Percentiles rank a stretch among this genome's conserved stretches.
phyloP scores from a whole-genome alignment of 1,140 invertebrate genomes.

The Rhopalosiphum maidis region DNA sequence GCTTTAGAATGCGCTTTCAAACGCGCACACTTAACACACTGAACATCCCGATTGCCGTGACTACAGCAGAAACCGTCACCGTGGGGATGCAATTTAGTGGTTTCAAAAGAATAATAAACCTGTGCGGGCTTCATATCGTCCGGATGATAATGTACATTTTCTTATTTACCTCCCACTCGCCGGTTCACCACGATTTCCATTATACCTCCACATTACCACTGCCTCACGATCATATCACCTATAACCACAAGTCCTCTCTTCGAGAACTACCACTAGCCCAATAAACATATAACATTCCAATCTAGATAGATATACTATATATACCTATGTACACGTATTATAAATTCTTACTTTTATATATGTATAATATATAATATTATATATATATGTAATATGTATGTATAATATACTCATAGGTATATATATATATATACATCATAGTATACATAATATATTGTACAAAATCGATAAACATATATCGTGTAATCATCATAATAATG shows the following conservation, averaged over 20 bases:
- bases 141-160: slow-evolving; percentile 13
- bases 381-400: too few species aligned
- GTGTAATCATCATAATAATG: slow-evolving; percentile 22
- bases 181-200: neutral
- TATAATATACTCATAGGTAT: too few species aligned
- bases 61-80: neutral
- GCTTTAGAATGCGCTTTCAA: slow-evolving; percentile 23
- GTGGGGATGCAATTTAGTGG: neutral
- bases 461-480: neutral
- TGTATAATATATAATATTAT: neutral
- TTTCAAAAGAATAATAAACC: neutral
- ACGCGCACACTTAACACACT: neutral
- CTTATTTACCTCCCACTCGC: neutral
- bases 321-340: neutral
- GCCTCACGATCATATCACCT: neutral
- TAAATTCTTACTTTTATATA: neutral
- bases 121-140: neutral
- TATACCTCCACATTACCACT: neutral
- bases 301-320: neutral
- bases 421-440: neutral
- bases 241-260: neutral
- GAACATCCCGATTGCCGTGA: neutral
- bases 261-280: neutral
- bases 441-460: neutral
- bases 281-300: neutral